phyloP scores from a whole-genome alignment of 2,888 invertebrate genomes.

The Cepaea hortensis region DNA sequence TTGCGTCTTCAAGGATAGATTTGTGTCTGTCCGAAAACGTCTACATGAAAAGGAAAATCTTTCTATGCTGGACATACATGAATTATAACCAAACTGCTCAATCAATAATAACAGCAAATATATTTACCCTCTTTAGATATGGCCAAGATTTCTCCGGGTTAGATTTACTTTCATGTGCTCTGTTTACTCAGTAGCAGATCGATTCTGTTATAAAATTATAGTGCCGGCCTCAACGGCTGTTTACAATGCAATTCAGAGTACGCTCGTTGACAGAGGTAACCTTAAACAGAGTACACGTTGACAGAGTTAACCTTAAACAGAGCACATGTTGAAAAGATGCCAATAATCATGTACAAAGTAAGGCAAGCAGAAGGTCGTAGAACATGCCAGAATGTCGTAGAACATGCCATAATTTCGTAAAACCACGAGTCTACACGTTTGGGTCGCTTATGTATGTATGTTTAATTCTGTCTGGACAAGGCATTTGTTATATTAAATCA shows the following conservation, averaged over 20 bases:
- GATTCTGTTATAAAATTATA: conserved; percentile 11
- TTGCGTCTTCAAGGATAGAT: too few species aligned
- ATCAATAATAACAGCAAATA: neutral
- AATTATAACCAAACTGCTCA: neutral
- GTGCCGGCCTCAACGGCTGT: neutral
- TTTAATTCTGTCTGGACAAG: too few species aligned
- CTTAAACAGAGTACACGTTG: neutral
- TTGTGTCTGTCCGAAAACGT: too few species aligned
- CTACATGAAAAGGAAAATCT: too few species aligned
- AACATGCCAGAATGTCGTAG: neutral
- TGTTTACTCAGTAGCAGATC: neutral
- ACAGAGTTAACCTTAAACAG: neutral
- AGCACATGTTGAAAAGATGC: conserved; percentile 5
- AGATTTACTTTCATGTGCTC: neutral
- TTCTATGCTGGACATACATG: neutral
- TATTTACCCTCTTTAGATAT: neutral
- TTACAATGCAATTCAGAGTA: conserved; percentile 22
- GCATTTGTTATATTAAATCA: too few species aligned
- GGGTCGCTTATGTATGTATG: too few species aligned
- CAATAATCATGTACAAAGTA: neutral
- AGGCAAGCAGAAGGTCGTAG: neutral
- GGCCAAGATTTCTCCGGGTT: neutral
- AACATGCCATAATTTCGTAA: neutral
- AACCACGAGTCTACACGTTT: too few species aligned
- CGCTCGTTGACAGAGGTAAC: neutral